A percentile compares a stretch with the other conserved stretches of the same genome.
Conservation (phyloP, 2,888 invertebrate species). For the Metalampra italica region DNA sequence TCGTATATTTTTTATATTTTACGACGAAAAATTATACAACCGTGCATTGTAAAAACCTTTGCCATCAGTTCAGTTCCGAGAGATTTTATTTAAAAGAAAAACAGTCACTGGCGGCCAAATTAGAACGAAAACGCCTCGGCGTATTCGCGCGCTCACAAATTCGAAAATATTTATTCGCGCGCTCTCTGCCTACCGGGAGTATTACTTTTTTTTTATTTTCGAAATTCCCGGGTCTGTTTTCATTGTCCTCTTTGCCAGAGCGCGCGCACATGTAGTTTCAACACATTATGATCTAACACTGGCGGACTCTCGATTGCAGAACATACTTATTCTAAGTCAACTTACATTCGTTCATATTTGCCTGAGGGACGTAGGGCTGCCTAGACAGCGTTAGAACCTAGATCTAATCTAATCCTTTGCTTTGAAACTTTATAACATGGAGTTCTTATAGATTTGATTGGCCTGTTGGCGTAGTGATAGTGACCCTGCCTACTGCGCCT, state of each 20-base stretch:
- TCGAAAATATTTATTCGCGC: too few relatives aligned
- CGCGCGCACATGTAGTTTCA: slow-evolving; percentile 75
- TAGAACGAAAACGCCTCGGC: neutral
- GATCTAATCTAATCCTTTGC: neutral
- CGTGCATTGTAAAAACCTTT: neutral
- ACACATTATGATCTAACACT: slow-evolving; percentile 79
- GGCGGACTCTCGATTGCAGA: slow-evolving; percentile 75
- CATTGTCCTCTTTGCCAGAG: slow-evolving; percentile 60
- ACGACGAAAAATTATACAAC: slow-evolving; percentile 1
- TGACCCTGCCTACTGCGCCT: too few relatives aligned
- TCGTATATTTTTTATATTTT: slow-evolving; percentile 21
- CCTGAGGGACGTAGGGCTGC: slow-evolving; percentile 75
- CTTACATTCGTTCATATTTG: slow-evolving; percentile 80
- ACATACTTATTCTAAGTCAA: slow-evolving; percentile 79
- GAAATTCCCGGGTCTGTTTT: slow-evolving; percentile 45
- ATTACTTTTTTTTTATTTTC: slow-evolving; percentile 27
- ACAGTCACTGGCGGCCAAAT: slow-evolving; percentile 17
- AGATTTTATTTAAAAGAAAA: slow-evolving; percentile 8
- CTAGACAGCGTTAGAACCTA: slow-evolving; percentile 36
- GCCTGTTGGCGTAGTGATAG: too few relatives aligned
- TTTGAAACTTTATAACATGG: too few relatives aligned
- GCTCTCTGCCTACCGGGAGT: neutral
- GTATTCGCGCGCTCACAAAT: slow-evolving; percentile 9
- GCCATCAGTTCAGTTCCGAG: neutral
- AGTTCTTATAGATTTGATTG: too few relatives aligned